Conservation (phyloP, 2,888 invertebrate species). For the Cerceris rybyensis region DNA sequence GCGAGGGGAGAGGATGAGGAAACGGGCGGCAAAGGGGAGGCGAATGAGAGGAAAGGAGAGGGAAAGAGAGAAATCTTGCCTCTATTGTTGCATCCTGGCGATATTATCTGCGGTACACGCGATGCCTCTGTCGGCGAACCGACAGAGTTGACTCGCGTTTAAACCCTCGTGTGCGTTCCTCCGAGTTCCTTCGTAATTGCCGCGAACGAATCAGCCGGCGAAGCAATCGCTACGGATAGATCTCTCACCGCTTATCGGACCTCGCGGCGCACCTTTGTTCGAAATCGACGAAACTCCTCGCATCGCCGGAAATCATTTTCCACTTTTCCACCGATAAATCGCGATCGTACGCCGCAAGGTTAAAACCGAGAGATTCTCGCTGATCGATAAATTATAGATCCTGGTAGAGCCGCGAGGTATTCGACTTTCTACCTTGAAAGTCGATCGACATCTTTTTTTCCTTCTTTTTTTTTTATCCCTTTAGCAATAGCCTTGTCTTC, state of each 20-base stretch:
- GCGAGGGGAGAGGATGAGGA: constrained; percentile 48
- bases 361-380: constrained; percentile 25
- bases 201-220: constrained; percentile 57
- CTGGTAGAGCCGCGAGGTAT: too few species aligned
- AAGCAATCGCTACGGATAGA: constrained; percentile 58
- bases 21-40: constrained; percentile 12
- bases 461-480: too few species aligned
- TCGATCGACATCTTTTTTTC: neutral
- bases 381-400: constrained; percentile 18
- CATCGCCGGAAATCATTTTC: constrained; percentile 42
- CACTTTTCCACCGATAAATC: constrained; percentile 41
- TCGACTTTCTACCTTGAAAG: too few species aligned
- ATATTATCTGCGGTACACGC: constrained; percentile 73
- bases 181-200: constrained; percentile 64
- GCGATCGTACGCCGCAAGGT: constrained; percentile 6
- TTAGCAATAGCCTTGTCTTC: too few species aligned
- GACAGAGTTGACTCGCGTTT: constrained; percentile 61
- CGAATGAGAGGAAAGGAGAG: neutral
- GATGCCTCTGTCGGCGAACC: constrained; percentile 67
- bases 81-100: constrained; percentile 73
- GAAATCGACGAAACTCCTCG: constrained; percentile 61
- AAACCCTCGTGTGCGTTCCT: constrained; percentile 55
- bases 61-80: constrained; percentile 42
- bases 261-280: constrained; percentile 59
- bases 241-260: constrained; percentile 50